phyloP scores from a whole-genome alignment of 2,888 invertebrate species.

The Griposia aprilina region DNA sequence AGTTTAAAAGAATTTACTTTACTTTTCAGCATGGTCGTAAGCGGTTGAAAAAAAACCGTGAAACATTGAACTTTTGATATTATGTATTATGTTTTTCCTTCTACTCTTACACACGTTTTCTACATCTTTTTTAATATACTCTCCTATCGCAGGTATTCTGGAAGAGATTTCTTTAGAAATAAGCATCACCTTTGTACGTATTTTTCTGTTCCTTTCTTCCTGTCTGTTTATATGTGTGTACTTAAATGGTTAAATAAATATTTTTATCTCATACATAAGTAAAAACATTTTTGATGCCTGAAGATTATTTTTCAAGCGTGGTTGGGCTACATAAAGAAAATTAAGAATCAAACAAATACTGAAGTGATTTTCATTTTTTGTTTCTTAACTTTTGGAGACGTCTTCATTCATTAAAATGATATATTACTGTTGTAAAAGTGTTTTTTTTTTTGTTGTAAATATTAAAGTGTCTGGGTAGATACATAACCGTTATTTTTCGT shows the following conservation, averaged over 20 bases:
- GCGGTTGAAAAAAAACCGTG: not conserved
- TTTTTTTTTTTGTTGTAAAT: not conserved
- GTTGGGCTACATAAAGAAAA: conserved; percentile 33
- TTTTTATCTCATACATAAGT: not conserved
- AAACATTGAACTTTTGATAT: not conserved
- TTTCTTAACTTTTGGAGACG: conserved; percentile 10
- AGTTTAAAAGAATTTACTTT: conserved; percentile 33
- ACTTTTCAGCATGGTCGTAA: not conserved
- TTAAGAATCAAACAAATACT: conserved; percentile 30
- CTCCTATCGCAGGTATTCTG: too few relatives aligned
- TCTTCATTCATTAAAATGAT: conserved; percentile 36
- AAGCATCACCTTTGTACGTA: too few relatives aligned
- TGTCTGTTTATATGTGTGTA: too few relatives aligned
- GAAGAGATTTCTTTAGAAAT: too few relatives aligned
- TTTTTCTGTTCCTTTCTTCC: too few relatives aligned
- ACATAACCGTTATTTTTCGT: not conserved
- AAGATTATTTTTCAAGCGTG: conserved; percentile 22
- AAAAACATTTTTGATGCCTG: conserved; percentile 3
- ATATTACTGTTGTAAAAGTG: conserved; percentile 31
- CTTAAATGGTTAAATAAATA: too few relatives aligned
- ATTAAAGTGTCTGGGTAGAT: not conserved
- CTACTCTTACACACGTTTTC: too few relatives aligned
- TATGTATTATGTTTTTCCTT: too few relatives aligned
- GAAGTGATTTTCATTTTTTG: conserved; percentile 6
- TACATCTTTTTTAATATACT: too few relatives aligned